Conservation (phyloP, 2,797 vertebrate genomes). For the Cuculus canorus region DNA sequence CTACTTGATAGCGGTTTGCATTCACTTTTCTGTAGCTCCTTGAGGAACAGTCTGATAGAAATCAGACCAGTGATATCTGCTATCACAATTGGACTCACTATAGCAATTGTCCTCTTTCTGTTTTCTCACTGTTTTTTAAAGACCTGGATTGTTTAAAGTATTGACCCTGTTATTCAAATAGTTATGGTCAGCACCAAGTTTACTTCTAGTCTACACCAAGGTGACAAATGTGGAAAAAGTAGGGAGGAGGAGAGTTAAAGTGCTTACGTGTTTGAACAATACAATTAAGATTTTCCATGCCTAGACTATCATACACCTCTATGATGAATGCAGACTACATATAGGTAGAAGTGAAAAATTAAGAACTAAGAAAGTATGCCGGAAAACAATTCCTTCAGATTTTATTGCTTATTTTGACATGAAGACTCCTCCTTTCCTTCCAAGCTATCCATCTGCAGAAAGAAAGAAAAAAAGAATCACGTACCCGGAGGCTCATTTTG, state of each 20-base stretch:
- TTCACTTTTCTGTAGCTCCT: not conserved
- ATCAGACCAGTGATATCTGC: not conserved
- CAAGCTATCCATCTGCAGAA: not conserved
- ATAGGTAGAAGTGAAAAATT: not conserved
- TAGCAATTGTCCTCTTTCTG: not conserved
- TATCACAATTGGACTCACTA: not conserved
- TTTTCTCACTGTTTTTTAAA: not conserved
- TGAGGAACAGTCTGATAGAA: not conserved
- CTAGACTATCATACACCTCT: not conserved
- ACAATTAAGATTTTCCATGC: not conserved
- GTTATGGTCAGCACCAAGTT: not conserved
- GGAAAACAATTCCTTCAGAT: not conserved
- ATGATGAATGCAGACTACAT: not conserved
- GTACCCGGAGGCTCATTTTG: not conserved
- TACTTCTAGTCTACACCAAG: not conserved
- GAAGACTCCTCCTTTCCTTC: not conserved
- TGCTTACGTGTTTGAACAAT: not conserved
- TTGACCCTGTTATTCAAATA: not conserved
- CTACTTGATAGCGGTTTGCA: not conserved
- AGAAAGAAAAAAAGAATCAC: not conserved
- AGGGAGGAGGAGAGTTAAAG: not conserved
- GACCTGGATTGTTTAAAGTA: not conserved
- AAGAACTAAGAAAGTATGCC: not conserved
- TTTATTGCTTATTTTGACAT: not conserved
- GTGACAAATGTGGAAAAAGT: not conserved